Base-by-base conservation (phyloP, 2,797 vertebrate species). In the Gastrophryne carolinensis region DNA sequence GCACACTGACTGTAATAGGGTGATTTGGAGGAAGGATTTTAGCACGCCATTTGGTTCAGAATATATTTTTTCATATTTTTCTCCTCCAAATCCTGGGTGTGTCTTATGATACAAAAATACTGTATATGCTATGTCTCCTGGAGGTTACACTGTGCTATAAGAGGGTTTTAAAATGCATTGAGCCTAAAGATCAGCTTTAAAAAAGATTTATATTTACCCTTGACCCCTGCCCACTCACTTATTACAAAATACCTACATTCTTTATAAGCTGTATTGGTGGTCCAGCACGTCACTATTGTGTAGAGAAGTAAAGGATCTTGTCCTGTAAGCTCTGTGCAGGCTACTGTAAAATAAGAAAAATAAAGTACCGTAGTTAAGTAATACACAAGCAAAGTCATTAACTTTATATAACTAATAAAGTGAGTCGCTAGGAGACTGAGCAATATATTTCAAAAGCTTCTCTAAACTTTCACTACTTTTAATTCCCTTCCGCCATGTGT, bases 261-360 rank as follows among this genome's bases (percentile, higher is more conserved):
- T 67, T 53, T 82, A 82, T 88, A 87, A 65, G 91, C 91, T 17
- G 78, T 76, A 19, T 86, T 86, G 79, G 93, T 78, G 0, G 90
- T 41, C 87, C 87, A 86, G 64, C 80, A 89, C 66, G 80, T 84
- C 86, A 98, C 87, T 44, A 93, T 21, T 11, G 92, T 87, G 73
- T 92, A 92, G 11, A 96, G 81, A 34, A 85, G 63, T 41, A 87
- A 70, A 5, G 86, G 83, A 84, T 92, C 92, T 47, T 79, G 29
- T 81, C 86, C 85, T 24, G 85, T 87, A 57, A 91, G 81, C 15
- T 86, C 81, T 68, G 35, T 1, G 68, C 77, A 47, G 72, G 0
- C 0, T 73, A 35, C 91, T 92, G 80, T 21, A 74, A 72, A 72
- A 76, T 32, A 2, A 63, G 26, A 56, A 10, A 9, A 69, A 7